phyloP scores from a whole-genome alignment of 1,140 invertebrate genomes.

The Lanistes nyassanus region DNA sequence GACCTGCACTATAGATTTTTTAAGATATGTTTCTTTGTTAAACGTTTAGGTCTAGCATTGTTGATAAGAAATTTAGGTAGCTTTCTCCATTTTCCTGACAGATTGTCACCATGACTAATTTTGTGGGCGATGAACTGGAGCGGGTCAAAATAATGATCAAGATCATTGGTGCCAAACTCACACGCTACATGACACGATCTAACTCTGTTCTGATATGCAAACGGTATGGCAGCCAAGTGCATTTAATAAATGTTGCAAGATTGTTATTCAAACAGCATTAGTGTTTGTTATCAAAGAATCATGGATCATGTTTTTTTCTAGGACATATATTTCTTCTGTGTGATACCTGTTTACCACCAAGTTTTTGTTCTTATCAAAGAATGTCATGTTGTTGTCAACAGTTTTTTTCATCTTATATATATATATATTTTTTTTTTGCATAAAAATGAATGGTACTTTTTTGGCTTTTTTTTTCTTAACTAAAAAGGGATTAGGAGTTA shows the following conservation, averaged over 20 bases:
- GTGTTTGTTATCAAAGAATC: no score
- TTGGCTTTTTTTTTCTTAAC: neutral
- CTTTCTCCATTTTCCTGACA: constrained; percentile 31
- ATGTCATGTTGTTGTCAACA: no score
- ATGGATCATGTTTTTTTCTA: no score
- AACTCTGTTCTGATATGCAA: constrained; percentile 73
- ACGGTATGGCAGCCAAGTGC: constrained; percentile 63
- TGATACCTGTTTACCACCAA: no score
- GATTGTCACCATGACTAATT: constrained; percentile 84
- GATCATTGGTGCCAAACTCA: constrained; percentile 85
- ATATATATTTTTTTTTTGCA: neutral
- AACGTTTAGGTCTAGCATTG: no score
- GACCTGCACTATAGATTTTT: no score
- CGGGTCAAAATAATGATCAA: constrained; percentile 86
- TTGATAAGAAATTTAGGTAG: no score
- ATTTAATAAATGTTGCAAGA: neutral
- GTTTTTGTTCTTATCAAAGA: no score
- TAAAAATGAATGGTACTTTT: neutral
- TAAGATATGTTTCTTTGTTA: no score
- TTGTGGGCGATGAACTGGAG: constrained; percentile 83
- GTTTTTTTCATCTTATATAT: neutral
- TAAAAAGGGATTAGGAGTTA: neutral
- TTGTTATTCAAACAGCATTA: no score
- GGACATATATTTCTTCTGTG: no score
- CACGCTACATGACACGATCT: constrained; percentile 71